Percentiles rank a stretch among this genome's conserved stretches.
phyloP scores from a whole-genome alignment of 1,140 invertebrate species.

The Leucophenga varia region DNA sequence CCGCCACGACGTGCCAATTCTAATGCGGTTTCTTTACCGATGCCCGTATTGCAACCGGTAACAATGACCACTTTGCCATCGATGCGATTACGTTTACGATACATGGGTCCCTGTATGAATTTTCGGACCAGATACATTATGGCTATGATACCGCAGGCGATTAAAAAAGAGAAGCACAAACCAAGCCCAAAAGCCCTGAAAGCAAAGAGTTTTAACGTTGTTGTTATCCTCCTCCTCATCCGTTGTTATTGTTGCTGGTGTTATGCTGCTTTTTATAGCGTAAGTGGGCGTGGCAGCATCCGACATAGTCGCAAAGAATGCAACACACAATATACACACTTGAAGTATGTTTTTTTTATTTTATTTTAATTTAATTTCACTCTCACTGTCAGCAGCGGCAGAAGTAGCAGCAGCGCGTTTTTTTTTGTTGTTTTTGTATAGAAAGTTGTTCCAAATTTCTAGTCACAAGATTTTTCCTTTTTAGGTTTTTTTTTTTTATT shows the following conservation, averaged over 20 bases:
- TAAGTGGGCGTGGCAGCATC: constrained; percentile 34
- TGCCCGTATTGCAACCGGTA: constrained; percentile 83
- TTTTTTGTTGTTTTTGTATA: no score
- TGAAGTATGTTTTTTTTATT: no score
- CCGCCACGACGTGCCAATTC: constrained; percentile 76
- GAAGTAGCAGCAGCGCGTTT: no score
- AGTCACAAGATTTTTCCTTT: no score
- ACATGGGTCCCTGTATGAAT: constrained; percentile 39
- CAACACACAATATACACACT: no score
- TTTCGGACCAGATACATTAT: constrained; percentile 46
- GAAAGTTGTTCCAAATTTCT: no score
- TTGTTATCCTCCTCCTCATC: constrained; percentile 30
- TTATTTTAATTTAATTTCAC: no score
- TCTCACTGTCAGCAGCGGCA: no score
- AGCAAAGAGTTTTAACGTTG: constrained; percentile 35
- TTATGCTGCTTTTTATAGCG: no score
- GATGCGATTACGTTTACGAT: constrained; percentile 45
- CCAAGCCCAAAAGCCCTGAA: constrained; percentile 49
- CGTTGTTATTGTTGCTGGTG: constrained; percentile 11
- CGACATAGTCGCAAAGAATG: no score
- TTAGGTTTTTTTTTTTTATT: no score
- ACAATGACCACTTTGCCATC: constrained; percentile 55
- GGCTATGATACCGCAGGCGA: constrained; percentile 10
- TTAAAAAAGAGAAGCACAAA: constrained; percentile 29
- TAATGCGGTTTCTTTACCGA: constrained; percentile 82